A percentile compares a stretch with the other conserved stretches of the same genome.
phyloP scores from a whole-genome alignment of 2,888 invertebrate species.

The Augiades crinisus region DNA sequence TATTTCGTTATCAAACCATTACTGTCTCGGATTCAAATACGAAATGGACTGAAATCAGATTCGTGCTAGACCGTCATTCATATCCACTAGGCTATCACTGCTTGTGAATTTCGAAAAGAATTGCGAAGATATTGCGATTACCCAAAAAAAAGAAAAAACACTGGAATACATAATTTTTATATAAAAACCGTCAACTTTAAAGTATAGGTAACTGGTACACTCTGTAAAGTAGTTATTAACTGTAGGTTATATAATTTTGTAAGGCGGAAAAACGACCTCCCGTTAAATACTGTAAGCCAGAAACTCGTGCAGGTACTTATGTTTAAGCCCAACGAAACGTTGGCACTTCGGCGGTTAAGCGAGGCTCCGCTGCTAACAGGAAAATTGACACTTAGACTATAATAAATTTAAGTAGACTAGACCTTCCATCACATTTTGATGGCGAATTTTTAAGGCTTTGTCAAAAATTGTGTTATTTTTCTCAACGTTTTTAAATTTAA shows the following conservation, averaged over 20 bases:
- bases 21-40: too few relatives aligned
- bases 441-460: slow-evolving; percentile 9
- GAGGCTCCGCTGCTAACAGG: slow-evolving; percentile 21
- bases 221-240: background rate
- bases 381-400: slow-evolving; percentile 33
- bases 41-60: too few relatives aligned
- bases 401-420: slow-evolving; percentile 31
- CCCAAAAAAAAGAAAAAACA: too few relatives aligned
- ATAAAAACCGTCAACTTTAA: too few relatives aligned
- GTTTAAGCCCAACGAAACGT: slow-evolving; percentile 25
- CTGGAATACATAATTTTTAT: too few relatives aligned
- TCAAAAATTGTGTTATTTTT: slow-evolving; percentile 3
- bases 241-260: background rate
- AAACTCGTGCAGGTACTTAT: background rate
- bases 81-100: too few relatives aligned
- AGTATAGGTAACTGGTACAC: background rate
- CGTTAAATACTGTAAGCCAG: background rate
- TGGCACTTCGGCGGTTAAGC: slow-evolving; percentile 25
- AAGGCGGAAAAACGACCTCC: background rate
- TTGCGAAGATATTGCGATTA: too few relatives aligned
- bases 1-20: too few relatives aligned
- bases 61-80: too few relatives aligned
- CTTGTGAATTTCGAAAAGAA: too few relatives aligned
- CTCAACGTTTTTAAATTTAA: too few relatives aligned
- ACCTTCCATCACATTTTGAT: slow-evolving; percentile 20